phyloP scores from a whole-genome alignment of 30 jellyfish, hydroid and myxozoan genomes.

The Mastigias papua region DNA sequence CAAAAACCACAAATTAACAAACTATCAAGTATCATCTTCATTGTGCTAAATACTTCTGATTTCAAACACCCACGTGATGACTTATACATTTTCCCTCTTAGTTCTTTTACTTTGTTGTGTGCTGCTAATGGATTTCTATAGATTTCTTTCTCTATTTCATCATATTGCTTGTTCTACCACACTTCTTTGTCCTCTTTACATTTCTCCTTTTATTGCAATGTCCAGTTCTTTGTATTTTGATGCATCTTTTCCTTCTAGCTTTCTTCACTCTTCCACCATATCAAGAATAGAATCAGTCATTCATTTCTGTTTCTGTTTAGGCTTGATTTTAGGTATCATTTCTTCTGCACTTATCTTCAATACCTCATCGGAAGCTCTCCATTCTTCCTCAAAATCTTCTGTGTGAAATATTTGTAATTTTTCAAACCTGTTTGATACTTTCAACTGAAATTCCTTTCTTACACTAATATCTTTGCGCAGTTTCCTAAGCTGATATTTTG shows the following conservation, averaged over 20 bases:
- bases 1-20: neutral
- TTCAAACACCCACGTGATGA: conserved; percentile 60
- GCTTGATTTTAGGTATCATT: conserved; percentile 3
- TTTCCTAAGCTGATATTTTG: neutral
- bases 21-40: neutral
- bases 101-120: conserved; percentile 50
- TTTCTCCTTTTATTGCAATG: conserved; percentile 12
- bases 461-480: neutral
- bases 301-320: conserved; percentile 2
- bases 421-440: conserved; percentile 47
- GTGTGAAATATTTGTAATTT: conserved; percentile 12
- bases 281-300: neutral
- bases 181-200: conserved; percentile 25
- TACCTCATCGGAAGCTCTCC: neutral
- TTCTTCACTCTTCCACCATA: conserved; percentile 5
- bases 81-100: conserved; percentile 34
- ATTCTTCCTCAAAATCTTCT: neutral
- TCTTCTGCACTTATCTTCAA: neutral
- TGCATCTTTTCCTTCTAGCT: neutral
- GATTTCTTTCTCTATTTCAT: conserved; percentile 17
- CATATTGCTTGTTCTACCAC: conserved; percentile 1
- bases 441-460: conserved; percentile 35
- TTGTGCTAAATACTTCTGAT: conserved; percentile 13
- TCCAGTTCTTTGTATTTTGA: conserved; percentile 8
- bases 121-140: conserved; percentile 47